Percentiles rank a stretch among this genome's conserved stretches.
phyloP scores from a whole-genome alignment of 2,113 vertebrate genomes.

The Nerophis ophidion region DNA sequence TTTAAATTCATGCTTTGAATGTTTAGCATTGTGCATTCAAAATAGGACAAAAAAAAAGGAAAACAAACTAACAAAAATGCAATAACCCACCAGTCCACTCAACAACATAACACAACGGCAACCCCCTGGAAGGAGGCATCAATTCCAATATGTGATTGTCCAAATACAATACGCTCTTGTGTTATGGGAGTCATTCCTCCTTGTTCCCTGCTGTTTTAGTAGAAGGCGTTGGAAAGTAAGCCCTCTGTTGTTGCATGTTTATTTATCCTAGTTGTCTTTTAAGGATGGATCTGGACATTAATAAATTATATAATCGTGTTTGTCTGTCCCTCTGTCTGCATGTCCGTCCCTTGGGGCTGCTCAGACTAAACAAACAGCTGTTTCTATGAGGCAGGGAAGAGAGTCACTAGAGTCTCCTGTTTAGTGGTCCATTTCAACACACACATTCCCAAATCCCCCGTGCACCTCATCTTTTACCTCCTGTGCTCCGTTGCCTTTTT shows the following conservation, averaged over 20 bases:
- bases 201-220: slow-evolving; percentile 15
- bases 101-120: no score
- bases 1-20: no score
- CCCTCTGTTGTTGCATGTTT: slow-evolving; percentile 39
- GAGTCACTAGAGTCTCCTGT: slow-evolving; percentile 61
- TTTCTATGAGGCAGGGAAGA: slow-evolving; percentile 61
- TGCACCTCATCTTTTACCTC: slow-evolving; percentile 56
- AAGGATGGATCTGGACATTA: slow-evolving; percentile 53
- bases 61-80: no score
- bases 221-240: slow-evolving; percentile 42
- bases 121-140: background rate
- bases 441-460: slow-evolving; percentile 21
- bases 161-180: slow-evolving; percentile 8
- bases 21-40: no score
- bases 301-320: slow-evolving; percentile 60
- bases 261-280: slow-evolving; percentile 42
- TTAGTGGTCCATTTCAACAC: slow-evolving; percentile 58
- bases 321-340: slow-evolving; percentile 58
- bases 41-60: no score
- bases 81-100: no score
- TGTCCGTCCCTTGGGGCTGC: slow-evolving; percentile 51
- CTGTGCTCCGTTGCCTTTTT: slow-evolving; percentile 43
- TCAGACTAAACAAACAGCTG: slow-evolving; percentile 70
- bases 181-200: slow-evolving; percentile 8
- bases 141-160: slow-evolving; percentile 1